These are phyloP conservation scores for Gandaritis pyraliata DNA, from an alignment of 2,888 invertebrate species.

Conservation along the genomic window DNA sequence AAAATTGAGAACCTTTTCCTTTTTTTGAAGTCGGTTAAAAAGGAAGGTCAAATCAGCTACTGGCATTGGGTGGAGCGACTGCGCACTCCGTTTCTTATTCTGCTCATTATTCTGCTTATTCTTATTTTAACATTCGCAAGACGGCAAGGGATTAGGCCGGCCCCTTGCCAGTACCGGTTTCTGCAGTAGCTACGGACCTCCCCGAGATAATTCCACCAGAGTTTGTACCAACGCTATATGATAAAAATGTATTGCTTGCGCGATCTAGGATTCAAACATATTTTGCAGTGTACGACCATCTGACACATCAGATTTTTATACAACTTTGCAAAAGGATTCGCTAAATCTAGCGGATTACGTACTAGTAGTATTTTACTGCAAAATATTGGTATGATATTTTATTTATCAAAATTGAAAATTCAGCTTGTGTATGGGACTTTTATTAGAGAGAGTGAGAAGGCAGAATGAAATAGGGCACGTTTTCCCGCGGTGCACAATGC, in stretches of 20 bases:
- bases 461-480: background rate
- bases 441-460: slow-evolving; percentile 8
- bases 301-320: no score
- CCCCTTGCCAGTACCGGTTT: slow-evolving; percentile 19
- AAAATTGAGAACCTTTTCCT: no score
- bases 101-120: background rate
- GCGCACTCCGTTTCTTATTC: slow-evolving; percentile 7
- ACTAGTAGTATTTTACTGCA: no score
- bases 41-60: slow-evolving; percentile 28
- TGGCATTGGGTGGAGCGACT: slow-evolving; percentile 16
- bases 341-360: no score
- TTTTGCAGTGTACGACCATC: no score
- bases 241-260: slow-evolving; percentile 12
- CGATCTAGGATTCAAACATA: slow-evolving; percentile 11
- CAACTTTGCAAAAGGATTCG: no score
- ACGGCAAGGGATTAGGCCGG: slow-evolving; percentile 18
- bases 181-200: slow-evolving; percentile 30
- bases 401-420: background rate
- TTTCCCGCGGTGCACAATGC: slow-evolving; percentile 7
- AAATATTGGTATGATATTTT: no score
- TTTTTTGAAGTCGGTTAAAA: no score
- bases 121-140: background rate
- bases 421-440: slow-evolving; percentile 1
- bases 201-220: background rate
- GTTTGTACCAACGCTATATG: background rate